Evolutionary conservation across 2,888 invertebrate genomes (phyloP), one percentile per base, ranked within the genome.

Genomic region (Dorcus hopei): DNA sequence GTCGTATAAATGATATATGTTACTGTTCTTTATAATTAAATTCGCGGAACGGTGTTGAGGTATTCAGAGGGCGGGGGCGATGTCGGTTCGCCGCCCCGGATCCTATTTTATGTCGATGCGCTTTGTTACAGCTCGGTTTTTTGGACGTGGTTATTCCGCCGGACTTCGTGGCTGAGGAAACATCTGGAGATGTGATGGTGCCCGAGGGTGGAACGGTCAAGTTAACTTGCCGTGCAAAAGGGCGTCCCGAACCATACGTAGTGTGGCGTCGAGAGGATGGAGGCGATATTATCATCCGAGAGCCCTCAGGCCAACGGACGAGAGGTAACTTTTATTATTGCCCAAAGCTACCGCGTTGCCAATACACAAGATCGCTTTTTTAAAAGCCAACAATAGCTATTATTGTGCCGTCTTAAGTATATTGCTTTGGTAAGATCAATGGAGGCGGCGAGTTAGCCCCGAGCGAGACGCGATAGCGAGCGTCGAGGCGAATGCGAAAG

Each of bases 111-210:
- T 33, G 26, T 33, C 26, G 26, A 33, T 42, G 42, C 11, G 42
- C 59, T 58, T 58, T 68, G 58, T 80, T 79, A 8, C 80, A 93
- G 94, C 88, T 91, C 80, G 93, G 92, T 38, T 87, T 85, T 76
- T 81, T 95, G 67, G 89, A 93, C 66, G 93, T 95, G 53, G 91
- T 93, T 26, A 88, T 95, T 65, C 93, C 95, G 38, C 95, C 96
- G n/a, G 93, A 95, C 77, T 94, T 96, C 71, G 85, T 93, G 62
- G 75, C 87, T 14, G 91, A 91, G 72, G 92, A 92, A 73, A 93
- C 93, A 26, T 93, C 93, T n/a, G 89, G 93, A 0, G 95, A 95
- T 75, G 83, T 93, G 9, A 90, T 91, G 84, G 90, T 93, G 38
- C 88, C 89, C 26, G 95, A 95, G 82, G 93, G 93, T 54, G 90